These are phyloP conservation scores for Coregonus suidteri DNA, from an alignment of 2,797 vertebrate species.

Conservation along the genomic window DNA sequence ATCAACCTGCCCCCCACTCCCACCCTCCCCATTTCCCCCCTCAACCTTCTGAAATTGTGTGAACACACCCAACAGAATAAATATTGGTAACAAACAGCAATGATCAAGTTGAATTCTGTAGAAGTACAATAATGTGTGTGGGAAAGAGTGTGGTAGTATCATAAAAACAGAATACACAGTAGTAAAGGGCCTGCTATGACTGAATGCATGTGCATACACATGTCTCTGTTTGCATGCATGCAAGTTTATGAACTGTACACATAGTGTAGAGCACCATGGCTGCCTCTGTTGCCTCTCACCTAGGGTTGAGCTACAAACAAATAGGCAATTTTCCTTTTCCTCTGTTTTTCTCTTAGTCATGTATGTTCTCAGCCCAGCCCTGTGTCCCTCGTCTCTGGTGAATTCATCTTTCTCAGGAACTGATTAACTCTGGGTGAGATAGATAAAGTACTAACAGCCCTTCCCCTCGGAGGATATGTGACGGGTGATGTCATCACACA, in stretches of 20 bases:
- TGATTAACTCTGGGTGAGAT: conserved; percentile 39
- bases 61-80: conserved; percentile 62
- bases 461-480: background rate
- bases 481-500: conserved; percentile 16
- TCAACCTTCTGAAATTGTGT: conserved; percentile 33
- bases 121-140: conserved; percentile 30
- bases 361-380: background rate
- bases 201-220: conserved; percentile 7
- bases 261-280: background rate
- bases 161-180: background rate
- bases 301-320: background rate
- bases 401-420: conserved; percentile 32
- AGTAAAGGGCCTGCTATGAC: background rate
- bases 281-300: background rate
- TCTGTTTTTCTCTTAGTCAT: background rate
- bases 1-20: conserved; percentile 9
- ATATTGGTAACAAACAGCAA: conserved; percentile 61
- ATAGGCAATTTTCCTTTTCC: background rate
- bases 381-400: background rate
- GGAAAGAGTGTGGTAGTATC: conserved; percentile 5
- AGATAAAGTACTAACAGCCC: background rate
- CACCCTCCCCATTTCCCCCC: background rate
- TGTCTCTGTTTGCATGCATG: no score
- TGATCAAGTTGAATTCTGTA: conserved; percentile 44
- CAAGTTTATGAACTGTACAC: background rate